Evolutionary conservation across 1,140 invertebrate species (phyloP).

Genomic region (Andrena cerasifolii): DNA sequence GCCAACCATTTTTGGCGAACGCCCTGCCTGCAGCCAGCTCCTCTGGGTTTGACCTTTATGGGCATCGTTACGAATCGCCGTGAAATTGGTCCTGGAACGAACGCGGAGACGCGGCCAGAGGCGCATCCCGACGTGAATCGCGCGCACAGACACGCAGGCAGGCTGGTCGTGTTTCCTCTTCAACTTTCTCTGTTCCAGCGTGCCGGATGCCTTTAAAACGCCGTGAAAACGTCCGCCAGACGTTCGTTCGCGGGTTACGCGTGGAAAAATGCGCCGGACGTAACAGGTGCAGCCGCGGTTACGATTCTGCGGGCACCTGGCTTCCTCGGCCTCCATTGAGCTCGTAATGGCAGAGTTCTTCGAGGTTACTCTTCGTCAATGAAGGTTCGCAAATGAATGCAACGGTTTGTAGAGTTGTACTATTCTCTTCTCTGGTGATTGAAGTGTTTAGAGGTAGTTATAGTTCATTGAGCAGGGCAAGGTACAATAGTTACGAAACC

Average conservation of each 20-base stretch:
- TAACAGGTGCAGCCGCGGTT: slow-evolving; percentile 11
- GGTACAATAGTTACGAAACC: too few species aligned
- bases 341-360: neutral
- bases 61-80: slow-evolving; percentile 65
- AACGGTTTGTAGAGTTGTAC: too few species aligned
- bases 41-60: slow-evolving; percentile 53
- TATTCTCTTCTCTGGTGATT: too few species aligned
- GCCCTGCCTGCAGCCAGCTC: neutral
- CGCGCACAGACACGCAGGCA: slow-evolving; percentile 2
- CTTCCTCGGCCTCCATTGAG: neutral
- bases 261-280: slow-evolving; percentile 7
- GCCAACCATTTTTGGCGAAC: slow-evolving; percentile 55
- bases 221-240: slow-evolving; percentile 23
- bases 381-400: too few species aligned
- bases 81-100: slow-evolving; percentile 54
- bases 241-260: slow-evolving; percentile 27
- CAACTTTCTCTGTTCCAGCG: slow-evolving; percentile 44
- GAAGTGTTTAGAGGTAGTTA: too few species aligned
- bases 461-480: too few species aligned
- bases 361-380: too few species aligned
- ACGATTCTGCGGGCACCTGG: neutral
- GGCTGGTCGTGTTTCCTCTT: slow-evolving; percentile 24
- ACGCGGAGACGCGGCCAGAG: slow-evolving; percentile 6
- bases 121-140: slow-evolving; percentile 49
- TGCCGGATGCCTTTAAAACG: slow-evolving; percentile 32